Percentiles rank a stretch among this genome's conserved stretches.
These are phyloP conservation scores for Limenitis camilla DNA, from an alignment of 2,888 invertebrate genomes.

Conservation along the genomic window DNA sequence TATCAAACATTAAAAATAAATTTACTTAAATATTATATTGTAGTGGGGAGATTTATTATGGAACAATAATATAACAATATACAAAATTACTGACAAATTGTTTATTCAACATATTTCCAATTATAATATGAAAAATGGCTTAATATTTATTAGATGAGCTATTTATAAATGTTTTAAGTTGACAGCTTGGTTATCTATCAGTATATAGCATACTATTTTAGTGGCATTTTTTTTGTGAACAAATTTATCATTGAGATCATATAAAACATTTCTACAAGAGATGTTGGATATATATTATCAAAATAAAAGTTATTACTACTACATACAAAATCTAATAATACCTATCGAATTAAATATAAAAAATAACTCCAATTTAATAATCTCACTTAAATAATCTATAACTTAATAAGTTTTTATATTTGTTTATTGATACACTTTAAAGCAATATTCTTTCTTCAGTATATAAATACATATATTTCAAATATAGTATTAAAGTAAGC, in stretches of 20 bases:
- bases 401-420: conserved; percentile 37
- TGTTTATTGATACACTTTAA: conserved; percentile 29
- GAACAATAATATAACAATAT: not conserved
- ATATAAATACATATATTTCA: conserved; percentile 10
- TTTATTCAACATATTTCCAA: conserved; percentile 67
- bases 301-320: conserved; percentile 18
- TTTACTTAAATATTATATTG: no score
- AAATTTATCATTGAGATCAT: conserved; percentile 32
- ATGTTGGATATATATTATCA: conserved; percentile 21
- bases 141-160: conserved; percentile 29
- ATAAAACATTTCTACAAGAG: conserved; percentile 26
- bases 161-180: conserved; percentile 25
- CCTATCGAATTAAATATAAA: conserved; percentile 46
- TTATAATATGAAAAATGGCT: conserved; percentile 64
- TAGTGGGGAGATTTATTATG: not conserved
- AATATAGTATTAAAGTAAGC: no score
- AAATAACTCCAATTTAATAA: conserved; percentile 63
- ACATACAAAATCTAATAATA: conserved; percentile 30
- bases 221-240: conserved; percentile 29
- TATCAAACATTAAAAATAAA: no score
- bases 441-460: conserved; percentile 20
- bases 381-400: conserved; percentile 56
- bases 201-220: conserved; percentile 10
- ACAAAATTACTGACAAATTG: conserved; percentile 29
- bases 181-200: conserved; percentile 2